Conservation (phyloP, 2,797 vertebrate genomes). For the Anabas testudineus region DNA sequence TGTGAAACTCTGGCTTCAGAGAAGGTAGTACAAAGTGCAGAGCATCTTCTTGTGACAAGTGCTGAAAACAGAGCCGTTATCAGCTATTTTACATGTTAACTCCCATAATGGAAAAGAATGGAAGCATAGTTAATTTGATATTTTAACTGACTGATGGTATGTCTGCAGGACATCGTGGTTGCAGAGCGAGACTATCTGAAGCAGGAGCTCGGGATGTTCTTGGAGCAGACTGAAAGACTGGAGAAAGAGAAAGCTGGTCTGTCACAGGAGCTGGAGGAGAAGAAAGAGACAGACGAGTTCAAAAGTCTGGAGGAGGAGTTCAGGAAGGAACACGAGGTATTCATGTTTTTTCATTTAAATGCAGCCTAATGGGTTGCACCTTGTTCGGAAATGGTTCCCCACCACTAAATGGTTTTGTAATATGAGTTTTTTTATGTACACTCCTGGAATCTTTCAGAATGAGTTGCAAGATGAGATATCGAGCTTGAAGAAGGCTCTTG, state of each 20-base stretch:
- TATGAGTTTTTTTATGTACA: not conserved
- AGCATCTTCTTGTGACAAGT: no score
- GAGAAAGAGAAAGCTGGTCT: slow-evolving; percentile 66
- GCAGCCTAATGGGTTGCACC: no score
- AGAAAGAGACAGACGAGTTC: slow-evolving; percentile 88
- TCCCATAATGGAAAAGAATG: not conserved
- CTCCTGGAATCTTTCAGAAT: slow-evolving; percentile 83
- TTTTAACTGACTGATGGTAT: not conserved
- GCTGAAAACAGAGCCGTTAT: no score
- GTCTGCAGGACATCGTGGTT: slow-evolving; percentile 64
- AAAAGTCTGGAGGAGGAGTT: slow-evolving; percentile 87
- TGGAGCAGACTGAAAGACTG: slow-evolving; percentile 58
- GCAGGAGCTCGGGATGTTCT: slow-evolving; percentile 68
- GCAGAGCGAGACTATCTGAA: slow-evolving; percentile 74
- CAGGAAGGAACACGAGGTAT: slow-evolving; percentile 87
- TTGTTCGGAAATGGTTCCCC: no score
- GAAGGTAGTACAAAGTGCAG: slow-evolving; percentile 81
- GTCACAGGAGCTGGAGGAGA: slow-evolving; percentile 81
- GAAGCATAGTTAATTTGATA: no score
- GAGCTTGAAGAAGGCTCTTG: slow-evolving; percentile 82
- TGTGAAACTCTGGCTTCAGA: slow-evolving; percentile 87
- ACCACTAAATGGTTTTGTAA: not conserved
- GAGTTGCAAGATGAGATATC: slow-evolving; percentile 88
- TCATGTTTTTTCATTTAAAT: no score
- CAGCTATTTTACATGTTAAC: no score